Evolutionary conservation across 2,797 vertebrate genomes (phyloP).

Genomic region (Sarcophilus harrisii): DNA sequence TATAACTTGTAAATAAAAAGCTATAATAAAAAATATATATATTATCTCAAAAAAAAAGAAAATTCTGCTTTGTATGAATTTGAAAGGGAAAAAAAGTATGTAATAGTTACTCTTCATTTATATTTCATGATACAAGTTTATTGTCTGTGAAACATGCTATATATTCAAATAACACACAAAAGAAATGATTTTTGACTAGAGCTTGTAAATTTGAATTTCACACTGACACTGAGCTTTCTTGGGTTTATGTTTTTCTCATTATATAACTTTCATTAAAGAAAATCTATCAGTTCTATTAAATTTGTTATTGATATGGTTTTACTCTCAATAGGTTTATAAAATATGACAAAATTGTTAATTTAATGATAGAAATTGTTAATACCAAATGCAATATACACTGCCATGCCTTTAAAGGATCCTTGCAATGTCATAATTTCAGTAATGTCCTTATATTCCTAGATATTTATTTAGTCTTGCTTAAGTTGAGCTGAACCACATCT

Average conservation of each 20-base stretch:
- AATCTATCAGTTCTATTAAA: neutral
- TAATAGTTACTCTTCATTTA: neutral
- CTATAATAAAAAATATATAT: no score
- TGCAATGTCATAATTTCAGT: no score
- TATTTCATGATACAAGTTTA: neutral
- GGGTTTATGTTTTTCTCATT: neutral
- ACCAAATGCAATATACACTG: no score
- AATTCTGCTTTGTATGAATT: neutral
- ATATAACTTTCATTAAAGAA: neutral
- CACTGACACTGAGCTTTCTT: neutral
- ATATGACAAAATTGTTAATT: no score
- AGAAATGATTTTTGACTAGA: neutral
- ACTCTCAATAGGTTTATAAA: no score
- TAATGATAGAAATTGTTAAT: no score
- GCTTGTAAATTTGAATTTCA: neutral
- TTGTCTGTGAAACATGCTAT: neutral
- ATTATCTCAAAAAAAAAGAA: no score
- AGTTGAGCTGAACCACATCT: no score
- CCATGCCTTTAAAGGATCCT: no score
- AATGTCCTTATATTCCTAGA: no score
- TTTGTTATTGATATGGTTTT: neutral
- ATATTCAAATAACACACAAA: neutral
- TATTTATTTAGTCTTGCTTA: no score
- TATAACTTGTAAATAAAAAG: no score
- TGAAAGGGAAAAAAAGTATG: neutral